Conservation (phyloP, 2,113 vertebrate genomes). For the Planiliza haematocheilus region DNA sequence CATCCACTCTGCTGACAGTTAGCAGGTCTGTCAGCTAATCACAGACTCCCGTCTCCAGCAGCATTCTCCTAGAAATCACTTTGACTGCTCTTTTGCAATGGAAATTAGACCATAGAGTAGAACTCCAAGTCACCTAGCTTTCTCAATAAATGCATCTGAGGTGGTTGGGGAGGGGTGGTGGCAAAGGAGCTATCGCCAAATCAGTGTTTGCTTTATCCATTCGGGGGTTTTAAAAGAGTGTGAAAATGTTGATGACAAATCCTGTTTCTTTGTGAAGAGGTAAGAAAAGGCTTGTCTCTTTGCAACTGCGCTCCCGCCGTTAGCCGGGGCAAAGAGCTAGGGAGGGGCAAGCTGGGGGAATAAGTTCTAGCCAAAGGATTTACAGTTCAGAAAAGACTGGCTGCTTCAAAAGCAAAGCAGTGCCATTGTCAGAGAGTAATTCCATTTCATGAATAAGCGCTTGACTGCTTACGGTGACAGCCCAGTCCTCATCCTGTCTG, state of each 20-base stretch:
- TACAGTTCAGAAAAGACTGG: slow-evolving; percentile 77
- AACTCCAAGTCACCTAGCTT: slow-evolving; percentile 45
- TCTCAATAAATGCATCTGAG: slow-evolving; percentile 29
- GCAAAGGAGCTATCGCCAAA: slow-evolving; percentile 67
- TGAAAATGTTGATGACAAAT: slow-evolving; percentile 75
- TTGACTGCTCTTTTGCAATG: slow-evolving; percentile 60
- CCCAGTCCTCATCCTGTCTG: slow-evolving; percentile 72
- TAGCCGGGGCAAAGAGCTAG: slow-evolving; percentile 47
- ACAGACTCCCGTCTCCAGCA: slow-evolving; percentile 1
- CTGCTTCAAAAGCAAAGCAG: slow-evolving; percentile 78
- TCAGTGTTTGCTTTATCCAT: slow-evolving; percentile 70
- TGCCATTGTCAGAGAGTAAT: slow-evolving; percentile 83
- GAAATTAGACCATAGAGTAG: slow-evolving; percentile 47
- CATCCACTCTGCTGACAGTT: slow-evolving; percentile 28
- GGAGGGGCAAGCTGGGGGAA: slow-evolving; percentile 38
- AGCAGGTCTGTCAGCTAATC: slow-evolving; percentile 52
- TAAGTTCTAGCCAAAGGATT: slow-evolving; percentile 73
- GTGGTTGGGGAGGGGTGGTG: neutral
- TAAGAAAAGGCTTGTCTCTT: slow-evolving; percentile 60
- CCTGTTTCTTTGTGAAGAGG: slow-evolving; percentile 72
- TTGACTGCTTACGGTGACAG: slow-evolving; percentile 82
- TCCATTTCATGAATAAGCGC: slow-evolving; percentile 84
- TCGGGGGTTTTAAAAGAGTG: slow-evolving; percentile 45
- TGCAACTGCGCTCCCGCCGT: slow-evolving; percentile 57
- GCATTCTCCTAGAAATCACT: slow-evolving; percentile 48